Base-by-base conservation (phyloP, 2,797 vertebrate genomes). In the Falco peregrinus region DNA sequence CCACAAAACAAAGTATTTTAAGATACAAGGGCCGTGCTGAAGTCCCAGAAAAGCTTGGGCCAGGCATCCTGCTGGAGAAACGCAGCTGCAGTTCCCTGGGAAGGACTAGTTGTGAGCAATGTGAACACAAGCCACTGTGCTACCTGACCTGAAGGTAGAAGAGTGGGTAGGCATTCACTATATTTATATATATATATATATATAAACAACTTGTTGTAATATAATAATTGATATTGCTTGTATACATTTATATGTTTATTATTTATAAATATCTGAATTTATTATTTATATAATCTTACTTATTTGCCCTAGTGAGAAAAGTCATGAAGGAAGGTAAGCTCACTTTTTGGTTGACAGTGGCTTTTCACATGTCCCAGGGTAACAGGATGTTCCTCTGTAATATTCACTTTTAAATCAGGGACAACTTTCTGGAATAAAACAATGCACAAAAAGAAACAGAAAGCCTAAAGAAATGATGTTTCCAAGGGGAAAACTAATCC, bases 111-210 rank as follows among this genome's bases (percentile, higher is more conserved):
- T 87, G 33, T 37, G 47, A 87, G n/a, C 26, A 25, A 11, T 0
- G 2, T 1, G 16, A 83, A 43, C 13, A 53, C 13, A 85, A 79
- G 12, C 11, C 48, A 60, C 50, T 39, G 37, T 28, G 28, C 8
- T 18, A 8, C 13, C 41, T 60, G 31, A 51, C 16, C 28, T 41
- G 33, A n/a, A 60, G 16, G 45, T 0, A 43, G 33, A 39, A 65
- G 22, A 70, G 8, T 28, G 31, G 28, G 13, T 14, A 65, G 4
- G 3, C 16, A 70, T 56, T 41, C 45, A 10, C 39, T 48, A 12
- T 1, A 64, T 67, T 43, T 18, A 10, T 39, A 39, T 39, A 39
- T 39, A 39, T 39, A 39, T 0, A 41, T 0, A 41, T 9, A n/a
- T 29, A 19, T 3, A 74, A 60, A 60, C 25, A 15, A 16, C 22